Evolutionary conservation across 2,113 vertebrate genomes (phyloP), one percentile per base, ranked within the genome.

Genomic region (Etheostoma spectabile): DNA sequence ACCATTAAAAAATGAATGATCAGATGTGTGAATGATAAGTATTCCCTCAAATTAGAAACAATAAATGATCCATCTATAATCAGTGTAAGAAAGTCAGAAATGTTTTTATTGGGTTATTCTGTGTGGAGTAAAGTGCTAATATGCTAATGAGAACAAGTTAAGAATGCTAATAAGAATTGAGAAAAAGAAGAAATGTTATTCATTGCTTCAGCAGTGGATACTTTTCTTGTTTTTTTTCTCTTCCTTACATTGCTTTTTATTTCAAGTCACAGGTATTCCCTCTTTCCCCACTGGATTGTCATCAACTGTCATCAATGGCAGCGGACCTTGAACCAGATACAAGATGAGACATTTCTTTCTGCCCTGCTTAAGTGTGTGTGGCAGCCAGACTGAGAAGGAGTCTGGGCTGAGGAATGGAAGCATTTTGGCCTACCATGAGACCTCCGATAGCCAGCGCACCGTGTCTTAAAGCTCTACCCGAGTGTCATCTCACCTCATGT

Each of bases 281-380:
- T 74, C 48, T 64, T 70, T 91, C 87, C 89, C 80, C 5, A 30
- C 77, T 68, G 87, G 78, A 90, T 90, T 94, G 90, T 94, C 94
- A 93, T 95, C 93, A 93, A 74, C 91, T 93, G 91, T 94, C 93
- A 93, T 94, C 92, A 94, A 80, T 79, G 67, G 85, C 93, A 94
- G 90, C 55, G 80, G 91, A 94, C 94, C 94, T 95, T 94, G 93
- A 95, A 94, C 94, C 88, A 89, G 90, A 91, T 91, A 92, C 88
- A 91, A 94, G 94, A 92, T 92, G 89, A 93, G 90, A 91, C 91
- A 94, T 92, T 93, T 93, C 87, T 93, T 88, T 87, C 77, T 62
- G 61, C 75, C 65, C 59, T 65, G 84, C 75, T 59, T 82, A 78
- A 82, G 88, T 71, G 75, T 68, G 56, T 4, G 24, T 66, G 70